A percentile compares a stretch with the other conserved stretches of the same genome.
Conservation (phyloP, 1,140 invertebrate species). For the Akabosia matsudoensis region DNA sequence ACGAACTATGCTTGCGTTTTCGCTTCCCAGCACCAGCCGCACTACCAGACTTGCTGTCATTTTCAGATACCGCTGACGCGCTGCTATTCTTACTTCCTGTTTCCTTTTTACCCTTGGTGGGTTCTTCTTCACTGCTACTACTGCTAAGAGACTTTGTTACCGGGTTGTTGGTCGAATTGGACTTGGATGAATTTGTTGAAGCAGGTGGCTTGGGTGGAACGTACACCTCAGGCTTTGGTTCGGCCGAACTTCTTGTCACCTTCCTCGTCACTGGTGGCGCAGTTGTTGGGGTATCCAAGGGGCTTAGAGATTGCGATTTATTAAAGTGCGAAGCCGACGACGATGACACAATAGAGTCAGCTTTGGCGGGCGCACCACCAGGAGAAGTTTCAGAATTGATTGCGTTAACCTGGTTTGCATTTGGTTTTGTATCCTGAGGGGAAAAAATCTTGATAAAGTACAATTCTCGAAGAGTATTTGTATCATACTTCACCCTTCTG, state of each 20-base stretch:
- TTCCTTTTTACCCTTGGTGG: slow-evolving; percentile 21
- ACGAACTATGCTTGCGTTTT: slow-evolving; percentile 24
- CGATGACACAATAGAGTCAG: slow-evolving; percentile 38
- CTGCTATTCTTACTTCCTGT: not conserved
- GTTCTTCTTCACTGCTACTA: slow-evolving; percentile 45
- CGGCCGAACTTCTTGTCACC: not conserved
- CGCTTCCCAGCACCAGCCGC: slow-evolving; percentile 45
- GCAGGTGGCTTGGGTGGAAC: slow-evolving; percentile 5
- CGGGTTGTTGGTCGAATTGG: slow-evolving; percentile 18
- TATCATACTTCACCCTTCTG: not conserved
- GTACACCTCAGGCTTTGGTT: not conserved
- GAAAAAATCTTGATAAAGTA: not conserved
- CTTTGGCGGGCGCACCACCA: slow-evolving; percentile 28
- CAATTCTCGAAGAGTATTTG: not conserved
- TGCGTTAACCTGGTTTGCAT: not conserved
- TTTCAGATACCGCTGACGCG: slow-evolving; percentile 1
- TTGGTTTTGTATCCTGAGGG: slow-evolving; percentile 15
- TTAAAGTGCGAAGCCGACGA: slow-evolving; percentile 25
- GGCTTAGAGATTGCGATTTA: slow-evolving; percentile 11
- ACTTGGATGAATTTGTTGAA: not conserved
- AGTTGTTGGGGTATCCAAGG: not conserved
- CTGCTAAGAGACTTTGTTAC: slow-evolving; percentile 32
- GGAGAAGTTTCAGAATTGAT: slow-evolving; percentile 28
- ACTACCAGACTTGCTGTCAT: slow-evolving; percentile 52
- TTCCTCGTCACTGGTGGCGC: not conserved